Evolutionary conservation across 1,140 invertebrate genomes (phyloP).

Genomic region (Mylabris phalerata): DNA sequence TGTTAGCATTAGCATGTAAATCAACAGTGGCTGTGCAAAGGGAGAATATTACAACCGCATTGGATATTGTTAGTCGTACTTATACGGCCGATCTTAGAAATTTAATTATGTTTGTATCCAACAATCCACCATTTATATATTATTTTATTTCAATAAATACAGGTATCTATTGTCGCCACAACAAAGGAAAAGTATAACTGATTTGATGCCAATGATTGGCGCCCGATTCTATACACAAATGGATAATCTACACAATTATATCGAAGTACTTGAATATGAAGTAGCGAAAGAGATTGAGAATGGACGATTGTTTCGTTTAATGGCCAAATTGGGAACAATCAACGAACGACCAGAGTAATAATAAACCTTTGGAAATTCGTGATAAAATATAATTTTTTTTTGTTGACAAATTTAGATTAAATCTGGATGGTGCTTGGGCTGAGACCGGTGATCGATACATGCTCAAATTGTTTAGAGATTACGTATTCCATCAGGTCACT

Average conservation of each 20-base stretch:
- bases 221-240: slow-evolving; percentile 91
- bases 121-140: slow-evolving; percentile 9
- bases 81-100: slow-evolving; percentile 92
- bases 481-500: slow-evolving; percentile 90
- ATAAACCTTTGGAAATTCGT: slow-evolving; percentile 17
- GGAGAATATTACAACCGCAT: slow-evolving; percentile 76
- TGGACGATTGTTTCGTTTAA: slow-evolving; percentile 80
- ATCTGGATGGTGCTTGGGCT: slow-evolving; percentile 89
- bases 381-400: too few relatives aligned
- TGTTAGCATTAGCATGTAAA: slow-evolving; percentile 86
- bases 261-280: slow-evolving; percentile 86
- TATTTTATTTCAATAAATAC: slow-evolving; percentile 8
- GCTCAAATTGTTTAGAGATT: slow-evolving; percentile 96
- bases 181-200: slow-evolving; percentile 75
- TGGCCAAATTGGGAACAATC: slow-evolving; percentile 85
- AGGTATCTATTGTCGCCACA: slow-evolving; percentile 74
- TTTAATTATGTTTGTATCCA: slow-evolving; percentile 75
- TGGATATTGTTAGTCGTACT: slow-evolving; percentile 81
- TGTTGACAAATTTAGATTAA: slow-evolving; percentile 54
- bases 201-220: slow-evolving; percentile 99
- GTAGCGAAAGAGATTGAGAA: slow-evolving; percentile 92
- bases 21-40: slow-evolving; percentile 78
- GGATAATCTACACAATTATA: slow-evolving; percentile 78
- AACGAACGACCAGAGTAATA: slow-evolving; percentile 87
- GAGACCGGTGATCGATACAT: slow-evolving; percentile 91